Base-by-base conservation (phyloP, 2,797 vertebrate species). In the Octomys mimax region DNA sequence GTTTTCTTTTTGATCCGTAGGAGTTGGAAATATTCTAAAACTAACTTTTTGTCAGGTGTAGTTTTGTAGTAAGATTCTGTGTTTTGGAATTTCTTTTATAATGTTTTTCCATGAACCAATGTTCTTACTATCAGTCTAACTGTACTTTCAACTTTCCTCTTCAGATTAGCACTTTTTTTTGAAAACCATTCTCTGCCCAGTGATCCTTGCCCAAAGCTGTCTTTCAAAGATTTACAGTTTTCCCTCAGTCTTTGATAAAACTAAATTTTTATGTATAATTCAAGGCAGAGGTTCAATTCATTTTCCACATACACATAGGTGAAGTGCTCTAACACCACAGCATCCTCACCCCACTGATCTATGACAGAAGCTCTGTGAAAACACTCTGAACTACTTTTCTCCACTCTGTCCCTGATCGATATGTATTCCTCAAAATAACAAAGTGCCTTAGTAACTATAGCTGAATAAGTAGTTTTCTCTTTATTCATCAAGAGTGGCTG, bases 1-100 rank as follows among this genome's bases (percentile, higher is more conserved):
- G 11, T 80, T 87, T 62, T 59, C 36, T 96, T 57, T 62, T 42
- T 81, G 19, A 87, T 62, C 52, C 77, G 2, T 70, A 73, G 73
- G 10, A 28, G 22, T 59, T 61, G 79, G 1, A 94, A 87, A 85
- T 75, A 92, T 52, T 94, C 49, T 59, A 82, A 84, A 88, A 39
- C 10, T 36, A 46, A 92, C 54, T 14, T 75, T 87, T 26, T 54
- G 11, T 71, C 52, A 89, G 61, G n/a, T 71, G 39, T 24, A 46
- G n/a, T 62, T 11, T 7, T 87, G 19, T 9, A 46, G 33, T 75
- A 33, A n/a, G 14, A 66, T 73, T 64, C 31, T 42, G 21, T 16
- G 28, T 2, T 49, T 42, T 86, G 33, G 24, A 46, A 24, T 26
- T 33, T 73, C 5, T 81, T 7, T 92, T 78, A 77, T 86, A 11